A percentile compares a stretch with the other conserved stretches of the same genome.
phyloP scores from a whole-genome alignment of 2,797 vertebrate genomes.

The Scyliorhinus canicula region DNA sequence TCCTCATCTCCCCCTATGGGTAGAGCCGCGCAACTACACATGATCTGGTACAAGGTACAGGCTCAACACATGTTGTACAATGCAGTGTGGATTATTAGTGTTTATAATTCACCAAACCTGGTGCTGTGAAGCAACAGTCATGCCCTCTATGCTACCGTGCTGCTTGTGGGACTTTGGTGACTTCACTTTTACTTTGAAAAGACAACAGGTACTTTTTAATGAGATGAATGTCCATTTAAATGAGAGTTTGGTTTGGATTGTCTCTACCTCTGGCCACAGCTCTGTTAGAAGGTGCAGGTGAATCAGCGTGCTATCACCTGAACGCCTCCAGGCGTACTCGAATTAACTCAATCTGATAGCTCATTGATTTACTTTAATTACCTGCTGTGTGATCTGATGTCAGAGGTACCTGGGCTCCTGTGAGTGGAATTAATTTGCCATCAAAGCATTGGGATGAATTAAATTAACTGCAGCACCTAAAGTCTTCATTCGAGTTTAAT shows the following conservation, averaged over 20 bases:
- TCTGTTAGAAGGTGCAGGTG: not conserved
- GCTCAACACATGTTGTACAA: no score
- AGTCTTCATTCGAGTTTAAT: not conserved
- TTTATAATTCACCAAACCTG: no score
- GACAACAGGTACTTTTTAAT: not conserved
- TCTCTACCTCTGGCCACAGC: not conserved
- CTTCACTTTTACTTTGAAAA: not conserved
- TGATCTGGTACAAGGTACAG: no score
- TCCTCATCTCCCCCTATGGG: no score
- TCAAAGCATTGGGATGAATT: not conserved
- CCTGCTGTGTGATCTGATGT: not conserved
- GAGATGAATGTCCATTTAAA: no score
- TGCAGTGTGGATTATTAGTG: no score
- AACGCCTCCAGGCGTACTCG: not conserved
- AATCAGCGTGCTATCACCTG: not conserved
- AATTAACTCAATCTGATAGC: not conserved
- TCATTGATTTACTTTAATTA: not conserved
- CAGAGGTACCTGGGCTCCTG: not conserved
- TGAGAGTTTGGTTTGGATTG: not conserved
- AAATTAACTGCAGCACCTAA: not conserved
- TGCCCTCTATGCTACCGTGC: no score
- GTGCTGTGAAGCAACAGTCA: no score
- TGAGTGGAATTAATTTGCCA: not conserved
- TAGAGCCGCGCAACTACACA: no score
- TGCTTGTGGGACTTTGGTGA: no score